Conservation (phyloP, 1,140 invertebrate species). For the Sycophaga agraensis region DNA sequence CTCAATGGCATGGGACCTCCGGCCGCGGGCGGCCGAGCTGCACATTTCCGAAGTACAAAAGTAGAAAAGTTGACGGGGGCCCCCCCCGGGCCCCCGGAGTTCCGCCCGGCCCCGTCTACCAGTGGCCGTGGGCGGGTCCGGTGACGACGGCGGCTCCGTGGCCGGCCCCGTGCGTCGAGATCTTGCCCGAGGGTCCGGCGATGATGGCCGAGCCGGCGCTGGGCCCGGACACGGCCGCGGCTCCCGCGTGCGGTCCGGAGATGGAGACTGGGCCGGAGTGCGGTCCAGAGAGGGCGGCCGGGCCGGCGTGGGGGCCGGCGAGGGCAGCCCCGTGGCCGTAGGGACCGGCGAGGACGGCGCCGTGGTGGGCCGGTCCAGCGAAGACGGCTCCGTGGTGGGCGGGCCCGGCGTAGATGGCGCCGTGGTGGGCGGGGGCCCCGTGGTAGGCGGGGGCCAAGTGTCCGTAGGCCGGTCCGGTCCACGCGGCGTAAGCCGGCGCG, state of each 20-base stretch:
- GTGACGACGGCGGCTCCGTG: slow-evolving; percentile 47
- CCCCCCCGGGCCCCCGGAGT: too few relatives aligned
- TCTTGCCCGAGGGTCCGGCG: slow-evolving; percentile 53
- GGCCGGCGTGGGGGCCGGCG: slow-evolving; percentile 41
- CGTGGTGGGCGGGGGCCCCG: slow-evolving; percentile 33
- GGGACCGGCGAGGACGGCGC: slow-evolving; percentile 40
- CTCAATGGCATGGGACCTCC: too few relatives aligned
- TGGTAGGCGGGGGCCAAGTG: slow-evolving; percentile 36
- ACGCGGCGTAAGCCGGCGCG: background rate
- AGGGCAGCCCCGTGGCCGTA: slow-evolving; percentile 46
- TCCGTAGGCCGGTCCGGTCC: slow-evolving; percentile 27
- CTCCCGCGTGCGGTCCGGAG: slow-evolving; percentile 49
- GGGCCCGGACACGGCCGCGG: slow-evolving; percentile 49
- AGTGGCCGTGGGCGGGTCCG: slow-evolving; percentile 48
- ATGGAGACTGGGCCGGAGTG: slow-evolving; percentile 29
- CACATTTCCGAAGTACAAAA: too few relatives aligned
- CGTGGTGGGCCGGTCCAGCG: slow-evolving; percentile 41
- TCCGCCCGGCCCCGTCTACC: slow-evolving; percentile 27
- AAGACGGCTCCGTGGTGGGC: slow-evolving; percentile 37
- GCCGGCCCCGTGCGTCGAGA: slow-evolving; percentile 52
- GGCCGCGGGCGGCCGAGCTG: too few relatives aligned
- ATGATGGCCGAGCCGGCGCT: slow-evolving; percentile 53
- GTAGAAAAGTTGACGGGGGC: too few relatives aligned
- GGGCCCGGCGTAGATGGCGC: slow-evolving; percentile 37
- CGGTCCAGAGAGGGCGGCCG: slow-evolving; percentile 48